Evolutionary conservation across 2,113 vertebrate genomes (phyloP).

Genomic region (Pygoscelis antarcticus): DNA sequence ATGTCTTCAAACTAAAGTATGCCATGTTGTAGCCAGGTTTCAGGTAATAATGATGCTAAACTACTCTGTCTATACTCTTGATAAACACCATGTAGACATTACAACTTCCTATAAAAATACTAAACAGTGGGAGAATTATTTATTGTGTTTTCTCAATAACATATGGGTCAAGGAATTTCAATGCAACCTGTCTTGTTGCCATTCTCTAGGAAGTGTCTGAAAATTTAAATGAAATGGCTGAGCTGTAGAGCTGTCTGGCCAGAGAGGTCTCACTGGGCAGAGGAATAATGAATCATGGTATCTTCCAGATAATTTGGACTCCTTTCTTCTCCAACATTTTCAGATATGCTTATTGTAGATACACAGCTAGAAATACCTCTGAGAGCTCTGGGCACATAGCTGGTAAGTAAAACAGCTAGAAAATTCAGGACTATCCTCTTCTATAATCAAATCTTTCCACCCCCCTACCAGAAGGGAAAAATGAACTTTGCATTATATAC

Average conservation of each 20-base stretch:
- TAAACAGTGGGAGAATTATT: neutral
- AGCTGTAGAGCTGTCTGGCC: neutral
- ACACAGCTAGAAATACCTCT: neutral
- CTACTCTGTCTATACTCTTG: neutral
- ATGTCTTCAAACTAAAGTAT: neutral
- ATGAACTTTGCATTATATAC: neutral
- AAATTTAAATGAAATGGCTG: neutral
- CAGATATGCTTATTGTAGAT: neutral
- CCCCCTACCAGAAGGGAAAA: neutral
- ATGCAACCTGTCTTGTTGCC: neutral
- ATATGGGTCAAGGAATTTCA: neutral
- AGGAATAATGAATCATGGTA: neutral
- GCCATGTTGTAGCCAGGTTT: neutral
- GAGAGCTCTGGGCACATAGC: neutral
- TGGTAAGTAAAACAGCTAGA: neutral
- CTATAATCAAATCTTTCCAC: neutral
- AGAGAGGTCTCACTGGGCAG: neutral
- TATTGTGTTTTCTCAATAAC: neutral
- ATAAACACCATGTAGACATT: neutral
- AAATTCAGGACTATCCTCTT: neutral
- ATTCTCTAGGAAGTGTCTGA: neutral
- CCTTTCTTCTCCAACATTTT: neutral
- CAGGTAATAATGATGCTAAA: neutral
- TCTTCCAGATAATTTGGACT: neutral
- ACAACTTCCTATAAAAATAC: neutral